phyloP scores from a whole-genome alignment of 1,140 invertebrate species.

The Ceratoteleas bidentatus region DNA sequence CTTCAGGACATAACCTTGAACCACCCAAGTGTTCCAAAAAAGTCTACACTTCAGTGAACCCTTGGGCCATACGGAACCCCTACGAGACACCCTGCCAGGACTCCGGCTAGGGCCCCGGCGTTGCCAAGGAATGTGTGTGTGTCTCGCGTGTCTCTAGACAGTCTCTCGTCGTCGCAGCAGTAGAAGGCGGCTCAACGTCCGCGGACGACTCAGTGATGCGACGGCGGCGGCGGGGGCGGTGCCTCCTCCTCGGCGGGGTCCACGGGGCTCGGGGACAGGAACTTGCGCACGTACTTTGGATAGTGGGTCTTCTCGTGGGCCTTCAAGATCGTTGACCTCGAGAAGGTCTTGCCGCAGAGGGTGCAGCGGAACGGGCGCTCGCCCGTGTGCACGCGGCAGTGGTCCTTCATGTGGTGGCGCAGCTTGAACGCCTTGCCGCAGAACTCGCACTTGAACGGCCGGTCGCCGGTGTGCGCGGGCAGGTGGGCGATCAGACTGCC shows the following conservation, averaged over 20 bases:
- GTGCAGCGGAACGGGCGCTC: constrained; percentile 93
- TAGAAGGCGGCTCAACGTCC: too few relatives aligned
- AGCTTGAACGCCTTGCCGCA: constrained; percentile 95
- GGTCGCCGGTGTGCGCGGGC: constrained; percentile 92
- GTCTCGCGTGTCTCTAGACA: too few relatives aligned
- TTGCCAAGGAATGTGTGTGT: too few relatives aligned
- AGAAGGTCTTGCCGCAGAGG: constrained; percentile 94
- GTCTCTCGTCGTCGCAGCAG: too few relatives aligned
- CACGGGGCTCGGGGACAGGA: constrained; percentile 90
- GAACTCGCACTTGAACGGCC: constrained; percentile 95
- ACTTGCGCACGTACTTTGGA: constrained; percentile 93
- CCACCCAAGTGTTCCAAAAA: too few relatives aligned
- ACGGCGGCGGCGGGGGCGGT: constrained; percentile 78
- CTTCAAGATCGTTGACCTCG: constrained; percentile 92
- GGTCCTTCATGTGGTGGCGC: constrained; percentile 95
- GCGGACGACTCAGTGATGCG: constrained; percentile 45
- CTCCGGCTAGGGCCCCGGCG: too few relatives aligned
- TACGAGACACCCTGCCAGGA: too few relatives aligned
- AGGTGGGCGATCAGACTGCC: constrained; percentile 91
- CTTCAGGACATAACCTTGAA: too few relatives aligned
- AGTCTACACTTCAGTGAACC: too few relatives aligned
- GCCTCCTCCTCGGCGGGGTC: constrained; percentile 89
- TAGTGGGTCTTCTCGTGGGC: constrained; percentile 96
- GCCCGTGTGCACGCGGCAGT: constrained; percentile 94
- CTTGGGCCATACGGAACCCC: too few relatives aligned